These are phyloP conservation scores for Eumacrocentrus americanus DNA, from an alignment of 2,888 invertebrate genomes.

Conservation along the genomic window DNA sequence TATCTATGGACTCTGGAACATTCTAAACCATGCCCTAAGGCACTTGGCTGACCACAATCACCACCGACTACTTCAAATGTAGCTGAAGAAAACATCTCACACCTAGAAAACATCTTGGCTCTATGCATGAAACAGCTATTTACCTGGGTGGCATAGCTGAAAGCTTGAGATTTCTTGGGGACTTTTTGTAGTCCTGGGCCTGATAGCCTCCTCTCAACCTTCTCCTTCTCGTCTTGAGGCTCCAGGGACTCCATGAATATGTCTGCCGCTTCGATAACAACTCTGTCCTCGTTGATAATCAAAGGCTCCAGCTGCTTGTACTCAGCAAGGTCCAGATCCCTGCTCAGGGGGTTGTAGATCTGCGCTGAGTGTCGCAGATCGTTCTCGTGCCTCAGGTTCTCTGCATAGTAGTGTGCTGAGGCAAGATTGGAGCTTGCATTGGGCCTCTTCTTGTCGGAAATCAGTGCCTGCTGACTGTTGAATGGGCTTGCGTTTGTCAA, in stretches of 20 bases:
- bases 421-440: constrained; percentile 7
- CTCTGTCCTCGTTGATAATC: constrained; percentile 27
- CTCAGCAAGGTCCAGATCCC: constrained; percentile 39
- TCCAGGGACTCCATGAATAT: constrained; percentile 42
- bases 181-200: too few species aligned
- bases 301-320: constrained; percentile 53
- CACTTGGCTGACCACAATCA: neutral
- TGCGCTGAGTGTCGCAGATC: constrained; percentile 40
- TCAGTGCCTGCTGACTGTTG: constrained; percentile 56
- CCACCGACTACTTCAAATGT: neutral
- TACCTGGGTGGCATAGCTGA: constrained; percentile 33
- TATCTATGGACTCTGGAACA: too few species aligned
- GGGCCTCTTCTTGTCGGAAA: constrained; percentile 40
- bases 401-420: constrained; percentile 51
- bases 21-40: too few species aligned
- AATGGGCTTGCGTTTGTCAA: constrained; percentile 56
- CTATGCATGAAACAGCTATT: neutral
- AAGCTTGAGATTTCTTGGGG: constrained; percentile 22
- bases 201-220: constrained; percentile 29
- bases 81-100: too few species aligned
- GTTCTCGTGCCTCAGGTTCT: constrained; percentile 52
- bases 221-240: constrained; percentile 20
- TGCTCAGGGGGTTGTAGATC: constrained; percentile 49
- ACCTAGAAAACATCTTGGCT: neutral
- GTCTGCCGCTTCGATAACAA: constrained; percentile 17